Conservation (phyloP, 2,797 vertebrate species). For the Liparis tanakae region DNA sequence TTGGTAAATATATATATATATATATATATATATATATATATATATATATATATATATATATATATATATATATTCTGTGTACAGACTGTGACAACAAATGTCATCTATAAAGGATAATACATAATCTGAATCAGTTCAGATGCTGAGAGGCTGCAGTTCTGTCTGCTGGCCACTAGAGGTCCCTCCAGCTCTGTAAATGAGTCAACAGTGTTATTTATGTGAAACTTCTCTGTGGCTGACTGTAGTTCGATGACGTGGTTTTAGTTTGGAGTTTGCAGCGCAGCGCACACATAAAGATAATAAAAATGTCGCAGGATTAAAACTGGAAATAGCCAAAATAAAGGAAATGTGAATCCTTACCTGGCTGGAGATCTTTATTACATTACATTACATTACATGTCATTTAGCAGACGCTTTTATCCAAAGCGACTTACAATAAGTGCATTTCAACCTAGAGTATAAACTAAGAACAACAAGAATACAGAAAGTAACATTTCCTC, state of each 20-base stretch:
- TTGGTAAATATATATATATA: too few species aligned
- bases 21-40: too few species aligned
- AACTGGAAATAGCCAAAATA: background rate
- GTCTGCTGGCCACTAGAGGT: constrained; percentile 9
- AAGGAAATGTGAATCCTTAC: background rate
- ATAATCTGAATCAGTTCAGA: background rate
- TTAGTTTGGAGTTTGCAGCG: background rate
- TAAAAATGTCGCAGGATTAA: background rate
- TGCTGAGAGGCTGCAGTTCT: background rate
- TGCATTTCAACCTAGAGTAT: too few species aligned
- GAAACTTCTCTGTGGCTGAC: background rate
- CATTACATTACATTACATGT: background rate
- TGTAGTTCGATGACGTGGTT: background rate
- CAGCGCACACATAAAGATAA: background rate
- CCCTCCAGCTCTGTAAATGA: background rate
- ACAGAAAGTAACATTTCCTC: too few species aligned
- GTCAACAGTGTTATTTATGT: background rate
- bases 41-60: background rate
- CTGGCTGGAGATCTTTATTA: background rate
- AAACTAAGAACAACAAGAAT: too few species aligned
- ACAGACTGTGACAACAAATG: background rate
- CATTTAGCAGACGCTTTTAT: too few species aligned
- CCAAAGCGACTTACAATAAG: too few species aligned
- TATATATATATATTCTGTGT: background rate
- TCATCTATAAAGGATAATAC: background rate